phyloP scores from a whole-genome alignment of 2,797 vertebrate genomes.

The Acanthis flammea region DNA sequence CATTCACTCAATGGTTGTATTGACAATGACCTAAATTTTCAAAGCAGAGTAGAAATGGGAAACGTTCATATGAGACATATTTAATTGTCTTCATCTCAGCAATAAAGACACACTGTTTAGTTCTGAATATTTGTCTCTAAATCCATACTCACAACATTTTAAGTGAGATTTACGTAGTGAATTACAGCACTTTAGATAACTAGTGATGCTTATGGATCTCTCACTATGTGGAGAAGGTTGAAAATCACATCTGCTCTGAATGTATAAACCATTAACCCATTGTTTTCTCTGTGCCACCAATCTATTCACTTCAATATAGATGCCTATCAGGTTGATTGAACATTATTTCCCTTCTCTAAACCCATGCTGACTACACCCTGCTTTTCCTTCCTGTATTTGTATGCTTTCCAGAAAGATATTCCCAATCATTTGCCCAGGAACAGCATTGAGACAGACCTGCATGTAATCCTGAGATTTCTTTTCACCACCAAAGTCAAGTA shows the following conservation, averaged over 20 bases:
- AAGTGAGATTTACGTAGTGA: background rate
- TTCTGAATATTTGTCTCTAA: background rate
- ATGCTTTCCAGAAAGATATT: background rate
- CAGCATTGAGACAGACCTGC: accelerated
- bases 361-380: background rate
- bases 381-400: background rate
- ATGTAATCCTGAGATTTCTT: background rate
- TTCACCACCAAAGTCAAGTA: accelerated
- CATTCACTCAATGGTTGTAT: background rate
- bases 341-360: background rate
- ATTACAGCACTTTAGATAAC: background rate
- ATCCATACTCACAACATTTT: background rate
- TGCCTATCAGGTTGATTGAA: background rate
- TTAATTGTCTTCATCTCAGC: background rate
- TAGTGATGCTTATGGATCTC: background rate
- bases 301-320: background rate
- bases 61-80: background rate
- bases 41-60: background rate
- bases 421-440: background rate
- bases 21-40: background rate
- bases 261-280: background rate
- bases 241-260: background rate
- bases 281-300: background rate
- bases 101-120: background rate
- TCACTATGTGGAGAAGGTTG: background rate